phyloP scores from a whole-genome alignment of 1,140 invertebrate species.

The Drosophila ananassae region DNA sequence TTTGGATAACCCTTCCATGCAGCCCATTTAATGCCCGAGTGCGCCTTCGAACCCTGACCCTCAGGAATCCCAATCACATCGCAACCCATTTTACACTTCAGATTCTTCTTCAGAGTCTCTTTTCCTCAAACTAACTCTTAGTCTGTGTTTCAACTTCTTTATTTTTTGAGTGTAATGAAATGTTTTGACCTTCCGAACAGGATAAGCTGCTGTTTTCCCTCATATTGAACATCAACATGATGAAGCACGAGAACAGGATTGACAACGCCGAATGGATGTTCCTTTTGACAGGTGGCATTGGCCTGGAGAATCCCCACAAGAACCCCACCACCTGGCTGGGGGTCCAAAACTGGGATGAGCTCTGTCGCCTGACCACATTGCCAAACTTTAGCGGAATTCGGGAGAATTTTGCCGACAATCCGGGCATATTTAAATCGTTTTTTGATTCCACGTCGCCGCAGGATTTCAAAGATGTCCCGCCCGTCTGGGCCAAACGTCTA shows the following conservation, averaged over 20 bases:
- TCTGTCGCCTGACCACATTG: constrained; percentile 87
- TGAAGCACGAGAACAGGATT: constrained; percentile 89
- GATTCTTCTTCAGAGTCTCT: neutral
- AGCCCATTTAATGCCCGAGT: constrained; percentile 66
- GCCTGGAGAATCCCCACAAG: constrained; percentile 89
- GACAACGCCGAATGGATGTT: constrained; percentile 93
- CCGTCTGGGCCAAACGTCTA: constrained; percentile 88
- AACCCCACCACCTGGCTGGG: constrained; percentile 91
- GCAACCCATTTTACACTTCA: neutral
- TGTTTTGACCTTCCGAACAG: constrained; percentile 81
- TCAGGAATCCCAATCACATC: constrained; percentile 12
- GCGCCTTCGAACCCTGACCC: constrained; percentile 35
- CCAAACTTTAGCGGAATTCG: constrained; percentile 86
- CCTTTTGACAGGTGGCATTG: constrained; percentile 93
- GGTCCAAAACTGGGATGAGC: constrained; percentile 92
- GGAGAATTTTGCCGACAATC: constrained; percentile 86
- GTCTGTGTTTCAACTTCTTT: neutral
- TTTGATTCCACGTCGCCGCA: constrained; percentile 91
- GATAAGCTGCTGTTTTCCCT: constrained; percentile 96
- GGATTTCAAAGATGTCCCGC: constrained; percentile 86
- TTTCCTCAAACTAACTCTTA: neutral
- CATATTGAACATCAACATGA: constrained; percentile 92
- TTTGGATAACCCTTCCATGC: constrained; percentile 45
- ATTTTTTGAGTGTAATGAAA: constrained; percentile 45
- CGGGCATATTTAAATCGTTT: constrained; percentile 89